Evolutionary conservation across 2,797 vertebrate genomes (phyloP), one percentile per base, ranked within the genome.

Genomic region (Hemibagrus guttatus): DNA sequence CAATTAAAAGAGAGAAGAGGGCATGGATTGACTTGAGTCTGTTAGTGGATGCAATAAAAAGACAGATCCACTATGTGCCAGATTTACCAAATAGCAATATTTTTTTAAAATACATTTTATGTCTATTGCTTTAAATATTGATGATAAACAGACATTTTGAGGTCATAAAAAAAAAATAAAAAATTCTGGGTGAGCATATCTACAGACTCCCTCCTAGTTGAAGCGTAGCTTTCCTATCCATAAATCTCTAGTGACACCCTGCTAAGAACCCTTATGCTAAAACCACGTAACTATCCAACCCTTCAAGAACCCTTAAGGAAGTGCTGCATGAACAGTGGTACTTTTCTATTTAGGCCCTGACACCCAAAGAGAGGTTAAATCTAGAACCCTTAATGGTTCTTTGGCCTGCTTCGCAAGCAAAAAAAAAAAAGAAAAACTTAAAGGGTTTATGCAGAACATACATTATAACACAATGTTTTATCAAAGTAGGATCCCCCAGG

Each of bases 181-280:
- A 46, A 23, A 76, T 56, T 74, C 31, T 59, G 56, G 5, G 28
- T 78, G 17, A 13, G 28, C 19, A 23, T n/a, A n/a, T 80, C 21
- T 61, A 21, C 13, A 61, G 12, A 80, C 31, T 49, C 56, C 9
- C 21, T 42, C 23, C 35, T 61, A 61, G 13, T 61, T 26, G 31
- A 61, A 7, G 23, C 3, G 2, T 61, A 80, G 21, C 21, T 21
- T 81, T 81, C 58, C 14, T 26, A 46, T 63, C 13, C 23, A 81
- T n/a, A 59, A 39, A 79, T 39, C 56, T 79, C 31, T 39, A 26
- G 31, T 35, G 54, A 58, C 54, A 79, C 28, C 19, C 7, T 56
- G 49, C 52, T 78, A 58, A 9, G 28, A 58, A 56, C 75, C 74
- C 49, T 76, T 76, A 76, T 28, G 52, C n/a, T 31, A 56, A 76